A percentile compares a stretch with the other conserved stretches of the same genome.
phyloP scores from a whole-genome alignment of 1,140 invertebrate species.

The Drosophila erecta region DNA sequence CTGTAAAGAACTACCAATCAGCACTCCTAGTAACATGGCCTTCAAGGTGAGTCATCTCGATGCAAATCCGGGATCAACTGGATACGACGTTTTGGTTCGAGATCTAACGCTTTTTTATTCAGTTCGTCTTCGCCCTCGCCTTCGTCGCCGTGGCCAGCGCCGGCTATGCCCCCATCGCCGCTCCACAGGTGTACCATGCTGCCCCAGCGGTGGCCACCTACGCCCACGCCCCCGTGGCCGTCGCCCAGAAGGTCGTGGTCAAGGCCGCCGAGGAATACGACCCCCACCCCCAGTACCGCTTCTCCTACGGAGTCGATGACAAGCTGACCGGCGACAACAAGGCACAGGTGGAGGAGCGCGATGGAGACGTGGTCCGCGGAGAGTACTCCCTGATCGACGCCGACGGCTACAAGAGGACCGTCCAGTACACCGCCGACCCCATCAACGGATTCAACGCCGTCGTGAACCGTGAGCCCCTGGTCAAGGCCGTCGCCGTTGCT shows the following conservation, averaged over 20 bases:
- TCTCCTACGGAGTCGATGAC: constrained; percentile 85
- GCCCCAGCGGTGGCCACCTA: constrained; percentile 63
- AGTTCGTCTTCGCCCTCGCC: constrained; percentile 76
- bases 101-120: constrained; percentile 13
- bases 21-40: constrained; percentile 63
- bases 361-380: constrained; percentile 85
- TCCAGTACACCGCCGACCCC: constrained; percentile 85
- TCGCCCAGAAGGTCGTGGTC: constrained; percentile 66
- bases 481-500: constrained; percentile 43
- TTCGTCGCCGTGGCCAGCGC: constrained; percentile 75
- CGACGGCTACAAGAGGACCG: constrained; percentile 85
- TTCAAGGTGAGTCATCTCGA: constrained; percentile 69
- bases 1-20: constrained; percentile 67
- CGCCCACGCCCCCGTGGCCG: constrained; percentile 60
- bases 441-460: constrained; percentile 85
- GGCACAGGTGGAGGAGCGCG: constrained; percentile 86
- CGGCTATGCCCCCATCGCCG: constrained; percentile 57
- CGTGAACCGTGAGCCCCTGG: constrained; percentile 84
- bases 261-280: constrained; percentile 59
- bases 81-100: not conserved
- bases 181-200: constrained; percentile 66
- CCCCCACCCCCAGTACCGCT: constrained; percentile 84
- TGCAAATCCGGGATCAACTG: not conserved
- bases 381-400: constrained; percentile 86
- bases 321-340: constrained; percentile 86